Evolutionary conservation across 2,888 invertebrate species (phyloP).

Genomic region (Cinara cedri): DNA sequence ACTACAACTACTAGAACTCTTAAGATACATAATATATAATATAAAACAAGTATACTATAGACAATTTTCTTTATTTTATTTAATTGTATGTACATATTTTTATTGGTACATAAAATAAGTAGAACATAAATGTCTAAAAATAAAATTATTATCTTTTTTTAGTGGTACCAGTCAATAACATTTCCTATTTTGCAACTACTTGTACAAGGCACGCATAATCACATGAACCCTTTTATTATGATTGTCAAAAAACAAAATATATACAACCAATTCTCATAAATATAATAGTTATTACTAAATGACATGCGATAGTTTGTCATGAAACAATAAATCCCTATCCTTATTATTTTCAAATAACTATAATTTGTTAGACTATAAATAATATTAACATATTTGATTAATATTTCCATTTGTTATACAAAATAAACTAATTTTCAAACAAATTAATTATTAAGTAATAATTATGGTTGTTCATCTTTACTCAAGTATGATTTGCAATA

Average conservation of each 20-base stretch:
- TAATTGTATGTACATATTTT: not conserved
- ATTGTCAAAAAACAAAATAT: slow-evolving; percentile 35
- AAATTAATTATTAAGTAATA: slow-evolving; percentile 12
- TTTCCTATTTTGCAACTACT: slow-evolving; percentile 22
- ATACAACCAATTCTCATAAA: slow-evolving; percentile 36
- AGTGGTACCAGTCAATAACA: slow-evolving; percentile 50
- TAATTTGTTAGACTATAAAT: no score
- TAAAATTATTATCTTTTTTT: slow-evolving; percentile 7
- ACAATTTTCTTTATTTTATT: not conserved
- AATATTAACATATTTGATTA: not conserved
- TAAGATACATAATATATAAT: no score
- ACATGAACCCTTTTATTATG: slow-evolving; percentile 38
- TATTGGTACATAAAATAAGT: no score
- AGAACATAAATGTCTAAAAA: slow-evolving; percentile 10
- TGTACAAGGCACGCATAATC: slow-evolving; percentile 52
- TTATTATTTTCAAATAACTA: slow-evolving; percentile 27
- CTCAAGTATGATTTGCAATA: slow-evolving; percentile 69
- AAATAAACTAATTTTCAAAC: not conserved
- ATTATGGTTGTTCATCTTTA: slow-evolving; percentile 66
- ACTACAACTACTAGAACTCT: no score
- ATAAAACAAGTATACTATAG: not conserved
- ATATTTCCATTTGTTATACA: not conserved
- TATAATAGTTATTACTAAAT: slow-evolving; percentile 25
- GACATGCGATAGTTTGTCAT: slow-evolving; percentile 36
- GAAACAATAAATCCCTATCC: slow-evolving; percentile 13